Evolutionary conservation across 23 tunicate species (phyloP).

Genomic region (Oikopleura dioica): DNA sequence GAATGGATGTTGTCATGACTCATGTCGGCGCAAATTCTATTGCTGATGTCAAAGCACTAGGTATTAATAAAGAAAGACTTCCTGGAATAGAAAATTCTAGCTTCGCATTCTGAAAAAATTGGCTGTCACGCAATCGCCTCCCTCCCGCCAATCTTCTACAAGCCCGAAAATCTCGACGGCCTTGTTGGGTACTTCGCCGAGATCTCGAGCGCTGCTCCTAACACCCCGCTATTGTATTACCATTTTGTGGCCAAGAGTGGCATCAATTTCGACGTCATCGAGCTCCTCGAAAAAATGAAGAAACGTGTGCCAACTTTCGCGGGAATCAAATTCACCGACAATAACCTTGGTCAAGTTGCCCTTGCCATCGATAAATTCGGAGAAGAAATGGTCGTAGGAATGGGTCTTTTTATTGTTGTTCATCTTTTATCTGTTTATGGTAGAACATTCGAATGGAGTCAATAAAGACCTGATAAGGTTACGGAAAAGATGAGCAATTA

Average conservation of each 20-base stretch:
- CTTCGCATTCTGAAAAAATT: slow-evolving; percentile 41
- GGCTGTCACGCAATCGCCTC: slow-evolving; percentile 36
- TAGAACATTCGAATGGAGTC: background rate
- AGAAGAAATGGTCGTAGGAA: slow-evolving; percentile 20
- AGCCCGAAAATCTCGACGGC: slow-evolving; percentile 20
- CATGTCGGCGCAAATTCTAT: slow-evolving; percentile 47
- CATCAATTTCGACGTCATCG: slow-evolving; percentile 18
- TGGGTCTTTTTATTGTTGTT: slow-evolving; percentile 40
- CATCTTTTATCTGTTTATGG: background rate
- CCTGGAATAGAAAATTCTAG: slow-evolving; percentile 15
- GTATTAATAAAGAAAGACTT: background rate
- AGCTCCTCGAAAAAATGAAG: slow-evolving; percentile 17
- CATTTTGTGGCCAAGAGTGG: slow-evolving; percentile 42
- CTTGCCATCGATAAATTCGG: slow-evolving; percentile 31
- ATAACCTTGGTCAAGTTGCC: slow-evolving; percentile 28
- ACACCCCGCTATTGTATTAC: slow-evolving; percentile 47
- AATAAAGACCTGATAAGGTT: background rate
- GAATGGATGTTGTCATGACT: slow-evolving; percentile 38
- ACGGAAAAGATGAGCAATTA: slow-evolving; percentile 28
- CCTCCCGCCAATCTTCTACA: slow-evolving; percentile 32
- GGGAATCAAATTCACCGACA: slow-evolving; percentile 53
- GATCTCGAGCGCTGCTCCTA: slow-evolving; percentile 34
- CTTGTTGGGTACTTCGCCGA: slow-evolving; percentile 43
- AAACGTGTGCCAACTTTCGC: slow-evolving; percentile 32
- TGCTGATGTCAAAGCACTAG: slow-evolving; percentile 45